A percentile compares a stretch with the other conserved stretches of the same genome.
These are phyloP conservation scores for Glyptemys insculpta DNA, from an alignment of 2,797 vertebrate species.

Conservation along the genomic window DNA sequence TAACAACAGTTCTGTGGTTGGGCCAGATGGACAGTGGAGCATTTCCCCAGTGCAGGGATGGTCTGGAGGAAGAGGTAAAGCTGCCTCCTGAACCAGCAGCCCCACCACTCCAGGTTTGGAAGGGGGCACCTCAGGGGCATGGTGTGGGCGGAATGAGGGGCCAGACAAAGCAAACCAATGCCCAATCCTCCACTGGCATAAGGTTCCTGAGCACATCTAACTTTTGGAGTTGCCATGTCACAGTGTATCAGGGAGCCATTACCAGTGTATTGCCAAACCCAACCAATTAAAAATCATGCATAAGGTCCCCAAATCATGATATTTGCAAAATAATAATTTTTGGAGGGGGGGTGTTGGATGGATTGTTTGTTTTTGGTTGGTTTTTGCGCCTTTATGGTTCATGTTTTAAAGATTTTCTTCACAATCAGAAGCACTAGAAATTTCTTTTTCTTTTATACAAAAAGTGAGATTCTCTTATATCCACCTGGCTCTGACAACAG, in stretches of 20 bases:
- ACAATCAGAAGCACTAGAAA: background rate
- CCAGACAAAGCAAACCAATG: rapidly evolving
- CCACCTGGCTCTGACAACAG: background rate
- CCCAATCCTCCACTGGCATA: background rate
- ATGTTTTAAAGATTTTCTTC: background rate
- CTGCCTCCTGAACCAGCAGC: background rate
- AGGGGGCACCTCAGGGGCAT: background rate
- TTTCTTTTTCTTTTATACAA: background rate
- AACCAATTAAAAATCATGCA: background rate
- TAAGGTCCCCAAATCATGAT: background rate
- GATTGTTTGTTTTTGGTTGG: background rate
- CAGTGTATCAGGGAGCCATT: background rate
- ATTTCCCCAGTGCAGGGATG: background rate
- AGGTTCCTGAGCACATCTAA: rapidly evolving
- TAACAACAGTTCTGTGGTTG: background rate
- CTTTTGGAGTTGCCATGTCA: too few species aligned
- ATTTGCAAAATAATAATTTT: background rate
- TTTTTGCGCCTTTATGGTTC: background rate
- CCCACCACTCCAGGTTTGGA: background rate
- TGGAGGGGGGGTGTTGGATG: background rate
- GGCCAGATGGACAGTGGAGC: too few species aligned
- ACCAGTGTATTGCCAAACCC: background rate
- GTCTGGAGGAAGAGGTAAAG: background rate
- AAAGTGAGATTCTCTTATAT: background rate
- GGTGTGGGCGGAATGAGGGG: background rate